These are phyloP conservation scores for Stegophylla sp. DNA, from an alignment of 2,888 invertebrate genomes.

Conservation along the genomic window DNA sequence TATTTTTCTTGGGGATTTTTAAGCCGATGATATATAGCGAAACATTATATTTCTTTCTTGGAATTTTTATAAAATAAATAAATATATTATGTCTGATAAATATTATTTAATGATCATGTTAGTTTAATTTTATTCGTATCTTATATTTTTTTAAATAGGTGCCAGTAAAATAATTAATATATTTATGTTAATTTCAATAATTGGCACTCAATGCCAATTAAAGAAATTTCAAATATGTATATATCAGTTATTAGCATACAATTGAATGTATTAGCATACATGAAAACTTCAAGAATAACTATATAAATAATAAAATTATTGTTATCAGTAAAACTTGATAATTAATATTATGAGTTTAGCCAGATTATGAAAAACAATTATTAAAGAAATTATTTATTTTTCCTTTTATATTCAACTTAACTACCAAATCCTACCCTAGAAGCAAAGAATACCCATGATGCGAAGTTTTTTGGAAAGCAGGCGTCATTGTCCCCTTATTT, in stretches of 20 bases:
- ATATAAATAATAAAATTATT: too few relatives aligned
- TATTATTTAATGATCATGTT: background rate
- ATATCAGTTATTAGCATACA: constrained; percentile 27
- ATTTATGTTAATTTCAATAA: constrained; percentile 13
- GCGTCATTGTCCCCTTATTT: too few relatives aligned
- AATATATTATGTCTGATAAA: background rate
- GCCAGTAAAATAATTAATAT: constrained; percentile 22
- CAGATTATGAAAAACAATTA: too few relatives aligned
- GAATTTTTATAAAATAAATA: constrained; percentile 14
- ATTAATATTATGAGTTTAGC: too few relatives aligned
- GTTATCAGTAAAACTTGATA: too few relatives aligned
- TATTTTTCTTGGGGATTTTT: constrained; percentile 9
- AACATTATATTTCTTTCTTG: constrained; percentile 13
- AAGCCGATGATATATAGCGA: constrained; percentile 6
- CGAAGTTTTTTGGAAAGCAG: too few relatives aligned
- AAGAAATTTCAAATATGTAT: background rate
- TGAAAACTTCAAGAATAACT: too few relatives aligned
- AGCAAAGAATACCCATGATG: too few relatives aligned
- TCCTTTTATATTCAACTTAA: too few relatives aligned
- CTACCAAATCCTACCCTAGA: too few relatives aligned
- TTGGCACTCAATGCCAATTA: constrained; percentile 20
- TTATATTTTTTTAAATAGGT: constrained; percentile 7
- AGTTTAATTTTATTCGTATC: constrained; percentile 11
- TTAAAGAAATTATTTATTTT: too few relatives aligned
- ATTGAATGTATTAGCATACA: too few relatives aligned